phyloP scores from a whole-genome alignment of 2,888 invertebrate genomes.

The Caenorhabditis drosophilae region DNA sequence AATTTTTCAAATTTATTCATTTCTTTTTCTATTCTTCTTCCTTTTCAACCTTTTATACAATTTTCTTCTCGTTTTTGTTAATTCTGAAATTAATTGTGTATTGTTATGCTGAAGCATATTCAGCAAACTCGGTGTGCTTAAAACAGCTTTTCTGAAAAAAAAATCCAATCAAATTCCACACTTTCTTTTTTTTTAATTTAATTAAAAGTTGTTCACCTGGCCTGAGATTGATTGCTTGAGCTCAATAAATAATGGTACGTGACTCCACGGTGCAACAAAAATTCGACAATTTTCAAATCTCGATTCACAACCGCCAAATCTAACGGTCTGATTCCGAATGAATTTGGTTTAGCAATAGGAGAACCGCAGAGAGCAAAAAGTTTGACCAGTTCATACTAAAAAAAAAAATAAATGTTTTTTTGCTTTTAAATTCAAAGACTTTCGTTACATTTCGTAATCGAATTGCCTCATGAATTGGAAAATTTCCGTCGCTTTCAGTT shows the following conservation, averaged over 20 bases:
- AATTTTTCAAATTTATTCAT: not conserved
- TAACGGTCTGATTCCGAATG: not conserved
- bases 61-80: not conserved
- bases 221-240: not conserved
- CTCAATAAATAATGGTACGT: conserved; percentile 2
- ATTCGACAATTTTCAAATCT: not conserved
- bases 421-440: not conserved
- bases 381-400: not conserved
- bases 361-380: not conserved
- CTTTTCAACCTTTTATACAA: conserved; percentile 1
- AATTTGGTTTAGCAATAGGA: not conserved
- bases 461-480: conserved; percentile 6
- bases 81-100: not conserved
- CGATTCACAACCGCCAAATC: not conserved
- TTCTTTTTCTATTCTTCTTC: not conserved
- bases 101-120: not conserved
- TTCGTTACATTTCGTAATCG: not conserved
- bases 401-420: not conserved
- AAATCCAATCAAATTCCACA: not conserved
- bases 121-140: not conserved
- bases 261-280: conserved; percentile 5
- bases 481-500: not conserved
- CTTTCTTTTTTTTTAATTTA: too few species aligned
- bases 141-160: not conserved
- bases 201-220: not conserved